Conservation (phyloP, 2,113 vertebrate species). For the Gracilinanus agilis region DNA sequence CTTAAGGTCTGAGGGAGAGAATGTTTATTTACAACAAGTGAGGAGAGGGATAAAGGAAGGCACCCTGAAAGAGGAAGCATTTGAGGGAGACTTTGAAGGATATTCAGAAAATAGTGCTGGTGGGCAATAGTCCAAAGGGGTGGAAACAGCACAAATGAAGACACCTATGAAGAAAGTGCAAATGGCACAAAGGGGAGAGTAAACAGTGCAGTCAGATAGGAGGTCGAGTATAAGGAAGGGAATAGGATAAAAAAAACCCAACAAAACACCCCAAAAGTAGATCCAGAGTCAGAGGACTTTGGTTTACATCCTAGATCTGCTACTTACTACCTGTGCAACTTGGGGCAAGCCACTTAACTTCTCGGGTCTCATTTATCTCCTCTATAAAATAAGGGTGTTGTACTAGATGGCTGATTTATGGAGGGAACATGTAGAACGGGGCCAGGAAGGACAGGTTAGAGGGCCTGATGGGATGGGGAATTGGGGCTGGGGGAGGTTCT, state of each 20-base stretch:
- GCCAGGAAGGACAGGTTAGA: neutral
- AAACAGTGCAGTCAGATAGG: neutral
- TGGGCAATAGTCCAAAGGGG: neutral
- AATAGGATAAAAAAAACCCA: neutral
- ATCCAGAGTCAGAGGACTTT: neutral
- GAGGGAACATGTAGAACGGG: neutral
- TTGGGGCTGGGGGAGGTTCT: neutral
- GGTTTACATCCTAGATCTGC: neutral
- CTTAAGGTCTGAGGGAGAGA: neutral
- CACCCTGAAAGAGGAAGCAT: neutral
- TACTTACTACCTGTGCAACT: neutral
- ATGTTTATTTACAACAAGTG: neutral
- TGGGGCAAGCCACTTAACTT: neutral
- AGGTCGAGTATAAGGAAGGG: neutral
- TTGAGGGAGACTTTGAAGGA: neutral
- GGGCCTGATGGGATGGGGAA: neutral
- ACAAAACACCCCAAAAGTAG: neutral
- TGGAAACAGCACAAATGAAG: neutral
- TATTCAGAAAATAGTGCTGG: neutral
- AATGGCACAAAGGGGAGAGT: neutral
- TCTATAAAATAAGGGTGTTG: neutral
- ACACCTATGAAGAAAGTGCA: neutral
- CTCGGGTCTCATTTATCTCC: neutral
- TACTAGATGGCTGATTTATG: neutral
- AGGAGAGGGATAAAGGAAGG: neutral